These are phyloP conservation scores for Mus pahari DNA, from an alignment of 2,113 vertebrate species.

Conservation along the genomic window DNA sequence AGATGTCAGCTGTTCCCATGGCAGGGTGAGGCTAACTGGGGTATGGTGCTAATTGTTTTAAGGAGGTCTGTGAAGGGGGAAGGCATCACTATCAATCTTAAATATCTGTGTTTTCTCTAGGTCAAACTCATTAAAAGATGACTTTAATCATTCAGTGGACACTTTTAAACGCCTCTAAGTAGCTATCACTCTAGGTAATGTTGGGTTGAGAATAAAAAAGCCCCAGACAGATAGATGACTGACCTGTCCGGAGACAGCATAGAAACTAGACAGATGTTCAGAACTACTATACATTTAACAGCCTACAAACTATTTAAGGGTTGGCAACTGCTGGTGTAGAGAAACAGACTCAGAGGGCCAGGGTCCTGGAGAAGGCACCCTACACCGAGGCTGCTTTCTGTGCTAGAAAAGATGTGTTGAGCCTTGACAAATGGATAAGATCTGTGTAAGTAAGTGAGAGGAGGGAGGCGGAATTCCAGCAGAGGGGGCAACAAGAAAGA, in stretches of 20 bases:
- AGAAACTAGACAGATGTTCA: constrained; percentile 41
- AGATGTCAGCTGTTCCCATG: background rate
- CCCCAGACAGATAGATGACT: constrained; percentile 49
- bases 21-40: background rate
- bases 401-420: constrained; percentile 16
- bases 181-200: constrained; percentile 29
- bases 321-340: background rate
- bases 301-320: background rate
- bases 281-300: constrained; percentile 39
- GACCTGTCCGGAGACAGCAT: constrained; percentile 24
- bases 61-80: constrained; percentile 11
- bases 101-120: constrained; percentile 64
- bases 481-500: background rate
- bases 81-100: constrained; percentile 16
- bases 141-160: constrained; percentile 54
- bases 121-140: constrained; percentile 67
- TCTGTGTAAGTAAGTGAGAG: background rate
- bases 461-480: background rate
- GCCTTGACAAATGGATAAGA: background rate
- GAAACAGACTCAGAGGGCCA: background rate
- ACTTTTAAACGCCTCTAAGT: constrained; percentile 63
- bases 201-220: constrained; percentile 5
- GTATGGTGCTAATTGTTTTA: constrained; percentile 10
- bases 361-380: background rate
- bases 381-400: background rate